Percentiles rank a stretch among this genome's conserved stretches.
Conservation (phyloP, 2,113 vertebrate species). For the Lophochroa leadbeateri region DNA sequence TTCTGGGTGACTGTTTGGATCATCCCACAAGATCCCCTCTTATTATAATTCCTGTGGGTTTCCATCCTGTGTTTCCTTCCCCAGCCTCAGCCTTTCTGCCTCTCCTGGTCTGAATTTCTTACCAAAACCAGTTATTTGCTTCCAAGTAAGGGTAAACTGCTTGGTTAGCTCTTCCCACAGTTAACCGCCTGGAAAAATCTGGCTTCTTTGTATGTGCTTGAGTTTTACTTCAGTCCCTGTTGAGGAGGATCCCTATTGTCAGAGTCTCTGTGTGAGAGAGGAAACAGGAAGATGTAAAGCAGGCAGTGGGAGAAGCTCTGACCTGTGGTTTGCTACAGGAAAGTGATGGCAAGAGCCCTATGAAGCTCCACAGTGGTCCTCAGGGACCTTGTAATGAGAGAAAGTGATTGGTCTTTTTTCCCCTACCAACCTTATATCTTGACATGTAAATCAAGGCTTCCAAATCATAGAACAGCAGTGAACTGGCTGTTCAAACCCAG, state of each 20-base stretch:
- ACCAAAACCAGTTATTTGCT: neutral
- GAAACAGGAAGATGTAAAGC: neutral
- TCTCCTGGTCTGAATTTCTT: neutral
- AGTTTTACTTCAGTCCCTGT: neutral
- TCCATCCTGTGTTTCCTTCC: neutral
- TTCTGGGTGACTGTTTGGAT: neutral
- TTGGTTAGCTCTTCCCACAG: neutral
- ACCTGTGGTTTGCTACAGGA: neutral
- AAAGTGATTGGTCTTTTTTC: neutral
- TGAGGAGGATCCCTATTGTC: neutral
- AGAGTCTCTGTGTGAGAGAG: neutral
- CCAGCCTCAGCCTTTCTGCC: neutral
- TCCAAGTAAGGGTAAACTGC: neutral
- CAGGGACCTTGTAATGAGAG: neutral
- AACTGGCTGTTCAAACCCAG: neutral
- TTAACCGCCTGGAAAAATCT: neutral
- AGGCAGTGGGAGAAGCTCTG: neutral
- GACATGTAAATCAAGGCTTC: neutral
- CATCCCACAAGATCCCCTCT: neutral
- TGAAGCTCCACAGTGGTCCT: neutral
- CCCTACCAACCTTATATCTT: neutral
- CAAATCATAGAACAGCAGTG: neutral
- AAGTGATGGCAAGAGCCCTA: neutral
- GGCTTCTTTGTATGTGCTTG: fast-evolving
- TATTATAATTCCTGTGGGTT: neutral